Evolutionary conservation across 2,797 vertebrate genomes (phyloP), one percentile per base, ranked within the genome.

Genomic region (Gobionotothen gibberifrons): DNA sequence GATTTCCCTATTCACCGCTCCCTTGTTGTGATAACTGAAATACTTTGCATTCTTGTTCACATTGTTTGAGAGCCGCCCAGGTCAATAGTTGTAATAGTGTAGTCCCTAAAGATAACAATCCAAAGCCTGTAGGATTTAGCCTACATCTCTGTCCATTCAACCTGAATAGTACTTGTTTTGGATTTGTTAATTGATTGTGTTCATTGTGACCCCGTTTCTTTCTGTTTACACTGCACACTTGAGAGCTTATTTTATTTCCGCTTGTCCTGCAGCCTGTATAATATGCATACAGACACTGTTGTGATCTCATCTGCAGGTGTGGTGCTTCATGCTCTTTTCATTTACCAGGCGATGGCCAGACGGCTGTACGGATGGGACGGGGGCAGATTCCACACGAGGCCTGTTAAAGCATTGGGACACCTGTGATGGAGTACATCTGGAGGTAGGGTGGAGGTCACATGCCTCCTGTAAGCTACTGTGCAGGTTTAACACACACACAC

Each of bases 41-140:
- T 93, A 88, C 88, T 90, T 91, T 76, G 83, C 87, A 93, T 94
- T 90, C 90, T 92, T 95, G 87, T 69, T 75, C 87, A 59, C 88
- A 93, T 93, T 92, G 86, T 93, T 74, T 70, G 77, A 85, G 86
- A 82, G 85, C 76, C 66, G 77, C 85, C 75, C 81, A 86, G 86
- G 90, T 90, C 89, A 81, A 80, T 69, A 83, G 85, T 63, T 89
- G 78, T 92, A 84, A 90, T 84, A 86, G 87, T 79, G 88, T 85
- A 87, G 79, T 84, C 62, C 76, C 86, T 70, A 56, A 77, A 82
- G 82, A 93, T 90, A 93, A 92, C 89, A 92, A 75, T 56, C 56
- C 22, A 85, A 90, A 92, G 76, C 87, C 90, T 17, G 21, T 0
- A 42, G 92, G 90, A 86, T 89, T 91, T 83, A 72, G 69, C 65